A percentile compares a stretch with the other conserved stretches of the same genome.
phyloP scores from a whole-genome alignment of 2,113 vertebrate genomes.

The Tachycineta bicolor region DNA sequence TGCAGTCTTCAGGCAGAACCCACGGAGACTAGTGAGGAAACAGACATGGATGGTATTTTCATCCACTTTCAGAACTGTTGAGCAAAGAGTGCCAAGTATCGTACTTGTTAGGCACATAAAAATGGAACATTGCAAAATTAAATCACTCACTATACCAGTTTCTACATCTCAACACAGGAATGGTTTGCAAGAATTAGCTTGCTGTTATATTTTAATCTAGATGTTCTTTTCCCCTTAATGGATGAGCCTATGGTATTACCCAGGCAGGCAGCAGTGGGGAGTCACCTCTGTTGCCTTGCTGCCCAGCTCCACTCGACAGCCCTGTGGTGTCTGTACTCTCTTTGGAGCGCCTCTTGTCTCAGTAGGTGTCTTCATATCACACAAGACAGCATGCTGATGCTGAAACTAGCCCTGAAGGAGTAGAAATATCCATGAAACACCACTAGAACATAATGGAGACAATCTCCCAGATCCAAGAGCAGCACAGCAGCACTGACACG shows the following conservation, averaged over 20 bases:
- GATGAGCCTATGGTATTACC: not conserved
- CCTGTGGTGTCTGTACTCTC: not conserved
- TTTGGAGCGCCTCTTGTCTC: not conserved
- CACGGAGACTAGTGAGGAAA: not conserved
- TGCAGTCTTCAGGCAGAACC: not conserved
- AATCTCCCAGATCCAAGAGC: not conserved
- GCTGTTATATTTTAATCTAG: not conserved
- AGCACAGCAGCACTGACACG: not conserved
- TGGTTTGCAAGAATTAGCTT: not conserved
- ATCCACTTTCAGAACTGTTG: not conserved
- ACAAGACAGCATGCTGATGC: not conserved
- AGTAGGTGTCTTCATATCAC: not conserved
- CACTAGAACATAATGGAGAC: not conserved
- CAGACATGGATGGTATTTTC: not conserved
- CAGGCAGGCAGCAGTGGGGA: not conserved
- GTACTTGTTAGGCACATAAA: not conserved
- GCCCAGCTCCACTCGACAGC: not conserved
- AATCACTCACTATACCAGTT: not conserved
- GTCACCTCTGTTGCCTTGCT: not conserved
- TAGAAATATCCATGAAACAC: not conserved
- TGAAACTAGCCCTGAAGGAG: not conserved
- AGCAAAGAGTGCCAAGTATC: not conserved
- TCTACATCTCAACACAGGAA: not conserved
- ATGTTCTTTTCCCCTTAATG: not conserved
- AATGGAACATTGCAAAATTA: not conserved